phyloP scores from a whole-genome alignment of 2,113 vertebrate species.

The Stigmatopora nigra region DNA sequence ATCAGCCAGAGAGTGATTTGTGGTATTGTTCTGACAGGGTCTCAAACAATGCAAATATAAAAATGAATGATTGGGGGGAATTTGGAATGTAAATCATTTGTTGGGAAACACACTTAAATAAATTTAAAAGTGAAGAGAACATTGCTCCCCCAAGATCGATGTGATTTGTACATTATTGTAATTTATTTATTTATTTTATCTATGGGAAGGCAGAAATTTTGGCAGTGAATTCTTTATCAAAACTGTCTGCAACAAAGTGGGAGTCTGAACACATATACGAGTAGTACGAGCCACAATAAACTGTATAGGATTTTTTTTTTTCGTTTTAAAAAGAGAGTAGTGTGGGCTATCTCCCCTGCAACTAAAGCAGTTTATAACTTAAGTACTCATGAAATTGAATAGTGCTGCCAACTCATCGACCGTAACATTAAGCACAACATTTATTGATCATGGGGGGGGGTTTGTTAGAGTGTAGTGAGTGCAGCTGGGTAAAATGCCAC shows the following conservation, averaged over 20 bases:
- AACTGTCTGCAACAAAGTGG: background rate
- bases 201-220: conserved; percentile 2
- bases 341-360: background rate
- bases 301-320: background rate
- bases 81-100: conserved; percentile 2
- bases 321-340: background rate
- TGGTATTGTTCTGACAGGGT: conserved; percentile 15
- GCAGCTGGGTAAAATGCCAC: too few relatives aligned
- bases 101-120: conserved; percentile 21
- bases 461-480: too few relatives aligned
- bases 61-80: conserved; percentile 31
- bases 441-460: too few relatives aligned
- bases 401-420: background rate
- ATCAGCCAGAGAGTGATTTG: background rate
- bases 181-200: conserved; percentile 16
- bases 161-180: conserved; percentile 5
- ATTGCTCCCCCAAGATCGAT: conserved; percentile 9
- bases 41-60: conserved; percentile 10
- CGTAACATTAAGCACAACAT: background rate
- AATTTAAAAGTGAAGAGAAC: conserved; percentile 13
- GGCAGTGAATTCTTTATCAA: background rate
- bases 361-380: background rate
- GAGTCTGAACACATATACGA: background rate
- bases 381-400: background rate
- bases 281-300: background rate